Conservation (phyloP, 2,888 invertebrate genomes). For the Netelia inedita region DNA sequence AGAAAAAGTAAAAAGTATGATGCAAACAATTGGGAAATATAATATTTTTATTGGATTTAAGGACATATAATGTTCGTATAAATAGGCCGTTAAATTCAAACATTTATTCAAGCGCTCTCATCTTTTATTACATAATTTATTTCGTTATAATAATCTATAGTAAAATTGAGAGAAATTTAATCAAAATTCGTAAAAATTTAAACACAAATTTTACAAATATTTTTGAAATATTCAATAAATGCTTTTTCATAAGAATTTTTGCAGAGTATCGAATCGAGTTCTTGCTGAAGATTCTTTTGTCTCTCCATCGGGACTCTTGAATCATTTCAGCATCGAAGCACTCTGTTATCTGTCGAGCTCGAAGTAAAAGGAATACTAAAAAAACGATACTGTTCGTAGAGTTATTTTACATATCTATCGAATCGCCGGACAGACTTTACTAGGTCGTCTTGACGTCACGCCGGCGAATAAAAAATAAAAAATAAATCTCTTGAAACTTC, state of each 20-base stretch:
- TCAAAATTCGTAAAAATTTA: too few species aligned
- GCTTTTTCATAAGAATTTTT: background rate
- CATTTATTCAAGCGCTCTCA: too few species aligned
- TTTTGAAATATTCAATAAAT: background rate
- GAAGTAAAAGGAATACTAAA: conserved; percentile 45
- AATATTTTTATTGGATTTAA: background rate
- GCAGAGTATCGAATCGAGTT: background rate
- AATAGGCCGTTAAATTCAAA: too few species aligned
- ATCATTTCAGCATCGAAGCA: conserved; percentile 65
- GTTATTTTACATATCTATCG: conserved; percentile 39
- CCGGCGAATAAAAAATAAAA: conserved; percentile 19
- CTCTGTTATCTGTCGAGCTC: conserved; percentile 25
- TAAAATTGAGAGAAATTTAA: too few species aligned
- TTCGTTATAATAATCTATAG: too few species aligned
- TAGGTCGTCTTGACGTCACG: conserved; percentile 26
- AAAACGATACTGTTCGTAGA: conserved; percentile 17
- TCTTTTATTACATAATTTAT: too few species aligned
- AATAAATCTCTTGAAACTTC: conserved; percentile 48
- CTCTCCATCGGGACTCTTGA: conserved; percentile 38
- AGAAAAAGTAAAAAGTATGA: background rate
- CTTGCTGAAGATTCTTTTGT: conserved; percentile 27
- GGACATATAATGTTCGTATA: too few species aligned
- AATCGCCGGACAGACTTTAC: conserved; percentile 32
- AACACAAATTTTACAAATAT: too few species aligned
- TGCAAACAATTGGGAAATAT: background rate